Conservation (phyloP, 2,797 vertebrate species). For the Siniperca undulata region DNA sequence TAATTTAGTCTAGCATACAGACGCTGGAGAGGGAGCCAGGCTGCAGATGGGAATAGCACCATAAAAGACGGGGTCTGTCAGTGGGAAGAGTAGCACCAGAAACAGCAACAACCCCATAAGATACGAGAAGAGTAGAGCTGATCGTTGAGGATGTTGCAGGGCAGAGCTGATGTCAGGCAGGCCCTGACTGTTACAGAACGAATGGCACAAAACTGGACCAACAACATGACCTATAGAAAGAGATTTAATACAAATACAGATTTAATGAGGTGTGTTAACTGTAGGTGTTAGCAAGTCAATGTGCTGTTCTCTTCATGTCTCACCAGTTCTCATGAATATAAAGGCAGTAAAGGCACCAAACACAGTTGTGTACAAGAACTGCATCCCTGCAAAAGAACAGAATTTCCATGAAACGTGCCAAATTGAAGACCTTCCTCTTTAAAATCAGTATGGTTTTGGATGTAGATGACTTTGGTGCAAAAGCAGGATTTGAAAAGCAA, state of each 20-base stretch:
- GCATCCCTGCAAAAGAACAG: conserved; percentile 78
- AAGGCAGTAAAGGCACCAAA: conserved; percentile 88
- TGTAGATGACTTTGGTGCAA: neutral
- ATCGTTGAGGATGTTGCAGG: conserved; percentile 82
- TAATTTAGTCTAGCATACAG: conserved; percentile 68
- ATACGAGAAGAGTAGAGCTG: conserved; percentile 81
- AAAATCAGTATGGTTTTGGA: neutral
- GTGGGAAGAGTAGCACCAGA: conserved; percentile 85
- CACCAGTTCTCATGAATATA: conserved; percentile 88
- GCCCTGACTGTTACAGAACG: conserved; percentile 90
- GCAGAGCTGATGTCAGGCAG: conserved; percentile 85
- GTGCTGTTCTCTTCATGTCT: conserved; percentile 4
- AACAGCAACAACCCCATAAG: conserved; percentile 84
- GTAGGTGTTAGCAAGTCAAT: neutral
- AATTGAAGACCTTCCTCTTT: too few relatives aligned
- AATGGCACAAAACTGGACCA: conserved; percentile 88
- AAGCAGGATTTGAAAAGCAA: neutral
- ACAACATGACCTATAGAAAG: conserved; percentile 83
- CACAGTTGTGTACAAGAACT: conserved; percentile 88
- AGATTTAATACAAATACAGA: neutral
- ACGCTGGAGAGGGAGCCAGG: conserved; percentile 68
- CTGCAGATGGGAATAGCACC: conserved; percentile 82
- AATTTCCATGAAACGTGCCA: too few relatives aligned
- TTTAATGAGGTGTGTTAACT: neutral
- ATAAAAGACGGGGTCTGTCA: conserved; percentile 87